Evolutionary conservation across 2,113 vertebrate genomes (phyloP).

Genomic region (Alethe diademata): DNA sequence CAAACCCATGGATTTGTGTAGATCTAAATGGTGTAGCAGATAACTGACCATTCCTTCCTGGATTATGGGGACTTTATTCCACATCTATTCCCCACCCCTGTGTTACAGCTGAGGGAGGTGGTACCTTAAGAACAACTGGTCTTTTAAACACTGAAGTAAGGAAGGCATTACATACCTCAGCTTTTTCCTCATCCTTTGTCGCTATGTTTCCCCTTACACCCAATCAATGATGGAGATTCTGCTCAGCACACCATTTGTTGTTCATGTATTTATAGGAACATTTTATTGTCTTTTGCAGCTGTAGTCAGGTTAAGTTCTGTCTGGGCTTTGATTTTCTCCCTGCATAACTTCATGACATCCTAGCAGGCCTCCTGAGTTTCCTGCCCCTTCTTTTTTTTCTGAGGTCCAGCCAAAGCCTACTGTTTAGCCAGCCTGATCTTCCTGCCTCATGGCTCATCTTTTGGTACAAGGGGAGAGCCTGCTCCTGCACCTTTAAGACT

Average conservation of each 20-base stretch:
- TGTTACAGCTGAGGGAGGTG: neutral
- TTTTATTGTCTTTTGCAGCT: neutral
- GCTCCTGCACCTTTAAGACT: neutral
- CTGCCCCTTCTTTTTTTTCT: neutral
- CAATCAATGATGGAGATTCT: neutral
- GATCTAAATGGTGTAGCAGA: neutral
- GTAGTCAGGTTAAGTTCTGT: neutral
- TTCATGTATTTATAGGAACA: neutral
- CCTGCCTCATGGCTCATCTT: neutral
- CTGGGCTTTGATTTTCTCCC: neutral
- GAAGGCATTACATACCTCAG: neutral
- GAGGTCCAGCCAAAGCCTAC: neutral
- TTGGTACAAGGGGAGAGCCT: neutral
- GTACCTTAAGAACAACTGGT: neutral
- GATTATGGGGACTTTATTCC: neutral
- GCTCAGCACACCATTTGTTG: neutral
- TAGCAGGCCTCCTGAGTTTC: neutral
- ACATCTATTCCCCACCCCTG: neutral
- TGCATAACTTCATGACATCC: neutral
- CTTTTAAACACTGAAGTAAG: neutral
- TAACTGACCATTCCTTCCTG: neutral
- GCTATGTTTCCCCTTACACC: neutral
- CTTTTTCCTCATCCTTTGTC: neutral
- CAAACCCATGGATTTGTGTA: neutral
- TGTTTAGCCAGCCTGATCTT: rapidly evolving